A percentile compares a stretch with the other conserved stretches of the same genome.
Evolutionary conservation across 2,797 vertebrate species (phyloP).

Genomic region (Danionella dracula): DNA sequence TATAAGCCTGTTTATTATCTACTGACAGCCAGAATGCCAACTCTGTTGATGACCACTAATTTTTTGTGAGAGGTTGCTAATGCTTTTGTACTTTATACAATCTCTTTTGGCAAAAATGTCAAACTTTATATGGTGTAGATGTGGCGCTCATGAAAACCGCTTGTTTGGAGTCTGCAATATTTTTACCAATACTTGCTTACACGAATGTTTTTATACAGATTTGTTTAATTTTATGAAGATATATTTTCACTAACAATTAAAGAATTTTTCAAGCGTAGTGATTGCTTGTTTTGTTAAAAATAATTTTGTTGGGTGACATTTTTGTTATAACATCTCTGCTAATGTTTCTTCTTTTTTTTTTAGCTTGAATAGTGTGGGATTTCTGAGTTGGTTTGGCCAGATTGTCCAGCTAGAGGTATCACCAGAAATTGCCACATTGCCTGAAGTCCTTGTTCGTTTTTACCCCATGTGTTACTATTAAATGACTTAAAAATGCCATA

Average conservation of each 20-base stretch:
- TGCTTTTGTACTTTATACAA: background rate
- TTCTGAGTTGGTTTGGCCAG: too few relatives aligned
- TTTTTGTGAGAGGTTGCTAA: background rate
- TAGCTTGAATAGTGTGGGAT: too few relatives aligned
- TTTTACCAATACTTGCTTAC: background rate
- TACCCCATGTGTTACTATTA: too few relatives aligned
- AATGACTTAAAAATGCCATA: too few relatives aligned
- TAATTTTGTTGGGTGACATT: too few relatives aligned
- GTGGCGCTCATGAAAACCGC: background rate
- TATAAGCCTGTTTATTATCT: background rate
- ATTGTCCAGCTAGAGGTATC: too few relatives aligned
- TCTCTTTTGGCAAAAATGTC: background rate
- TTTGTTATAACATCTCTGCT: too few relatives aligned
- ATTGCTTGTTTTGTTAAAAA: background rate
- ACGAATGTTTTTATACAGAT: conserved; percentile 30
- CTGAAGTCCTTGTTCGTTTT: too few relatives aligned
- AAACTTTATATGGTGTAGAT: background rate
- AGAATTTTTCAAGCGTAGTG: conserved; percentile 13
- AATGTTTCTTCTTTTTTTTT: too few relatives aligned
- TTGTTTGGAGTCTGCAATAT: background rate
- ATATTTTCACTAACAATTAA: conserved; percentile 35
- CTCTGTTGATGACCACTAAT: conserved; percentile 20
- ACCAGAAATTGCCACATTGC: too few relatives aligned
- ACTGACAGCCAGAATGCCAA: background rate
- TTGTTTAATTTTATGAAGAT: conserved; percentile 36